Percentiles rank a stretch among this genome's conserved stretches.
Conservation (phyloP, 2,888 invertebrate species). For the Drosophila barbarae region DNA sequence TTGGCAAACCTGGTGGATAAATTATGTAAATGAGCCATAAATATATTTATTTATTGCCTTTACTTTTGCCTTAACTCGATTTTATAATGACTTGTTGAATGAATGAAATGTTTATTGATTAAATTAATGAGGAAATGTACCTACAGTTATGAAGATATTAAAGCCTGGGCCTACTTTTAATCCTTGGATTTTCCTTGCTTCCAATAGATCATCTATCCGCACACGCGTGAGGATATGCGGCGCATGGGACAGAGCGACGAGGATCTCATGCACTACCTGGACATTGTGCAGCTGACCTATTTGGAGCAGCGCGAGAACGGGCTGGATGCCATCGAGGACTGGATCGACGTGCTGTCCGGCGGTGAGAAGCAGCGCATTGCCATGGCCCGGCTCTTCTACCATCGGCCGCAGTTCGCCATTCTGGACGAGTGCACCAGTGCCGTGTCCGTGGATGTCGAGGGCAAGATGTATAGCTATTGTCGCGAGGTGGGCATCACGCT, state of each 20-base stretch:
- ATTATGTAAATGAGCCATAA: neutral
- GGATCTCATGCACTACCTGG: constrained; percentile 87
- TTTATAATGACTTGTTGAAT: neutral
- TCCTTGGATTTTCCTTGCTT: no score
- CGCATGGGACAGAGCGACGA: constrained; percentile 88
- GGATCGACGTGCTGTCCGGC: constrained; percentile 99
- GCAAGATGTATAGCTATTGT: constrained; percentile 97
- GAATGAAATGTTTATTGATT: neutral
- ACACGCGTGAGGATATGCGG: constrained; percentile 91
- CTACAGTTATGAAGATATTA: neutral
- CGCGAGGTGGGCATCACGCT: constrained; percentile 91
- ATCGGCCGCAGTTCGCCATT: constrained; percentile 98
- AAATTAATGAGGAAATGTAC: neutral
- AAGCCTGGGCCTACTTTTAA: neutral
- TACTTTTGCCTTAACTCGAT: neutral
- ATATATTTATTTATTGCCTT: neutral
- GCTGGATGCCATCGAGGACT: constrained; percentile 96
- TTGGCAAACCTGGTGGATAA: neutral
- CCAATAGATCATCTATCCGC: constrained; percentile 91
- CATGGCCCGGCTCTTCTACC: constrained; percentile 98
- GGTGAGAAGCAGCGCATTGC: constrained; percentile 99
- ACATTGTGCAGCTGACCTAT: constrained; percentile 91
- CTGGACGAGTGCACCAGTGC: constrained; percentile 99
- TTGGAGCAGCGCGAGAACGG: constrained; percentile 91
- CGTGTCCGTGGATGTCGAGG: constrained; percentile 98